phyloP scores from a whole-genome alignment of 2,113 vertebrate species.

The Rhombomys opimus region DNA sequence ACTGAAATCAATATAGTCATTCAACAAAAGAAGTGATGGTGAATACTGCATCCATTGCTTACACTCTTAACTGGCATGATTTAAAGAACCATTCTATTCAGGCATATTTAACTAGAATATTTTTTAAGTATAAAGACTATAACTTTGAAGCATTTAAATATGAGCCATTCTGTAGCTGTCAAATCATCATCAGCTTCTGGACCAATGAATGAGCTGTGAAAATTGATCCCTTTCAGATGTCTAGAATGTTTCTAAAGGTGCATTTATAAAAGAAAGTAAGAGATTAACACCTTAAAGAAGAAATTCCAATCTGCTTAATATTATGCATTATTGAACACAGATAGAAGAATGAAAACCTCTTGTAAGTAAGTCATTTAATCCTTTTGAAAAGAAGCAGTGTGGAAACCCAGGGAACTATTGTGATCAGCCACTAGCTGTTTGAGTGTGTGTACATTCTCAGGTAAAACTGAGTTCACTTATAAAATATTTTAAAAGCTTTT shows the following conservation, averaged over 20 bases:
- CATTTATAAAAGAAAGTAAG: conserved; percentile 49
- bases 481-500: conserved; percentile 41
- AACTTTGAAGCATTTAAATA: conserved; percentile 61
- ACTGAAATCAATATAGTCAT: conserved; percentile 72
- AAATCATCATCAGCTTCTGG: neutral
- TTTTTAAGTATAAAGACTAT: conserved; percentile 41
- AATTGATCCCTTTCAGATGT: neutral
- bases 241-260: neutral
- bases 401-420: neutral
- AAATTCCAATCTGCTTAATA: neutral
- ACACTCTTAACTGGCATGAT: conserved; percentile 28
- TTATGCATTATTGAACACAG: conserved; percentile 39
- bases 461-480: neutral
- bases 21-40: neutral
- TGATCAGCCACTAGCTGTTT: neutral
- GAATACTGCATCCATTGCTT: conserved; percentile 57
- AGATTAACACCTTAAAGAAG: conserved; percentile 8
- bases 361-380: conserved; percentile 31
- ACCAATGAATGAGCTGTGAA: conserved; percentile 1
- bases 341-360: neutral
- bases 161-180: conserved; percentile 56
- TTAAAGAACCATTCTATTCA: conserved; percentile 64
- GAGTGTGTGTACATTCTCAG: neutral
- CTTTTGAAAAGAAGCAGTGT: neutral
- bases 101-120: conserved; percentile 53